Evolutionary conservation across 1,140 invertebrate genomes (phyloP), one percentile per base, ranked within the genome.

Genomic region (Acyrthosiphon pisum): DNA sequence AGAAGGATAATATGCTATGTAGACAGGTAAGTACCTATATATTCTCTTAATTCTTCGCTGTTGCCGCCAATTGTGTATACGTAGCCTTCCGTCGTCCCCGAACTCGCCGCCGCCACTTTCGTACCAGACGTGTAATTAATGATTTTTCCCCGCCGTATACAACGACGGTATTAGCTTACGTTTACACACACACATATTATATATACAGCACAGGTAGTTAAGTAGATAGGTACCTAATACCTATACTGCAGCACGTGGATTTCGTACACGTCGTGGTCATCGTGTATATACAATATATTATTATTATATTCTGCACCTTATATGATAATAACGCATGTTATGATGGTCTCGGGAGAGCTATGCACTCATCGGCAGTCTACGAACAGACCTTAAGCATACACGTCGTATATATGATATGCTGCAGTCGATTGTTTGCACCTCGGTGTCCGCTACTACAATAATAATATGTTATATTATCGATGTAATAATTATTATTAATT

Each of bases 41-140:
- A 14, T n/a, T 30, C 9, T 30, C 11, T 68, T 14, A 6, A 68
- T 11, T 68, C 14, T n/a, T 68, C 56, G 26, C 53, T 8, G 56
- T n/a, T n/a, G n/a, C 60, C 30, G 60, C 60, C 60, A 68, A 30
- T n/a, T n/a, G 60, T 68, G 14, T 30, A 23, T 8, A 3, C 26
- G 1, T n/a, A 35, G 30, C 60, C 60, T 76, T n/a, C 60, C 60
- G 60, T 76, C n/a, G 30, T 18, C 60, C 14, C 60, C 60, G 14
- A n/a, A 76, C 6, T 1, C 30, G 14, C 60, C 14, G 2, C 60
- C 6, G n/a, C 30, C 30, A 18, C 30, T 76, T 76, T 76, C 30
- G 60, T 76, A 76, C 30, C 60, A 76, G 60, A 76, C n/a, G 60
- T n/a, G 60, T 68, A 68, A 68, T 68, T 68, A 68, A 76, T 76